Evolutionary conservation across 2,113 vertebrate species (phyloP).

Genomic region (Onychostoma macrolepis): DNA sequence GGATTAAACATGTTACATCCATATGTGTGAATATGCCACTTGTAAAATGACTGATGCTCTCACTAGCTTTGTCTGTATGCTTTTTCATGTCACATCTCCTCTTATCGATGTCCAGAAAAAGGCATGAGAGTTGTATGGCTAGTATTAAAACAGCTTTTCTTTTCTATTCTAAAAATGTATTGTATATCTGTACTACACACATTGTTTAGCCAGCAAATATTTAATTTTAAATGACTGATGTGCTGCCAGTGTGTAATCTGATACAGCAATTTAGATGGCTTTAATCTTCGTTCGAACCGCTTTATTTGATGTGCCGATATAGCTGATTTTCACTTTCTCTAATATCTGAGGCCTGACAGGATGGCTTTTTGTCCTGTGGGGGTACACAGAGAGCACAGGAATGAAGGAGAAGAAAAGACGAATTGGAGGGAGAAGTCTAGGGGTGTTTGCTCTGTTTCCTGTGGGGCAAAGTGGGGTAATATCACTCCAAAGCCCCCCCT

Average conservation of each 20-base stretch:
- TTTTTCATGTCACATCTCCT: not conserved
- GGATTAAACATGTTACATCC: not conserved
- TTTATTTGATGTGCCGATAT: conserved; percentile 40
- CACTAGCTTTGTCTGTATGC: not conserved
- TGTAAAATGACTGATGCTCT: conserved; percentile 3
- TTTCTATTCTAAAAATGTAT: not conserved
- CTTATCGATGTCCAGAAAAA: not conserved
- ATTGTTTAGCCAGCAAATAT: conserved; percentile 27
- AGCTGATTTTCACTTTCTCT: conserved; percentile 30
- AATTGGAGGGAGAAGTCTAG: not conserved
- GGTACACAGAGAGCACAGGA: conserved; percentile 4
- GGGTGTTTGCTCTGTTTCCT: conserved; percentile 31
- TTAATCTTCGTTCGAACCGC: conserved; percentile 18
- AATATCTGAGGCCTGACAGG: conserved; percentile 22
- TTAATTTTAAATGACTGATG: conserved; percentile 38
- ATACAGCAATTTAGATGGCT: conserved; percentile 27
- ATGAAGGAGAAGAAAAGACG: not conserved
- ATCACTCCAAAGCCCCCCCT: not conserved
- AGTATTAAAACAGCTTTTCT: not conserved
- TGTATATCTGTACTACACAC: not conserved
- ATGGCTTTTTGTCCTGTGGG: conserved; percentile 24
- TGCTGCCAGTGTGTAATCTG: conserved; percentile 24
- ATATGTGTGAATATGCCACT: conserved; percentile 9
- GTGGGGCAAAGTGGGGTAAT: conserved; percentile 31
- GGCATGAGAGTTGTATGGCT: not conserved